Base-by-base conservation (phyloP, 2,888 invertebrate species). In the Priocnemis perturbator region DNA sequence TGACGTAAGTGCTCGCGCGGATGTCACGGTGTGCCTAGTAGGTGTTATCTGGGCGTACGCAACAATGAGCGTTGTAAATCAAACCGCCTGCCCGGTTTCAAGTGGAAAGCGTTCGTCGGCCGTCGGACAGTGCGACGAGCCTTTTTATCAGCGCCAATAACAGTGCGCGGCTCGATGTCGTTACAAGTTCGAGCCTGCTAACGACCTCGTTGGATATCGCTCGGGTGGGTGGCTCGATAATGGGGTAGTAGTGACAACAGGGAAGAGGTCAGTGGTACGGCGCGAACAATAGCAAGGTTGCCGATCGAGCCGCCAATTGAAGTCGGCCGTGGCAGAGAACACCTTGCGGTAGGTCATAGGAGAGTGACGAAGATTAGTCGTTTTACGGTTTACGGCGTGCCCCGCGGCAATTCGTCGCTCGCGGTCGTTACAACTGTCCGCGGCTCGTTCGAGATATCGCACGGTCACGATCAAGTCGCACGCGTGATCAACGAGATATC, bases 241-340 rank as follows among this genome's bases (percentile, higher is more conserved):
- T 17, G 57, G 57, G 26, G 5, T 26, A 26, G 30, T 15, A 3
- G 50, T 50, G 17, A 50, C 11, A 11, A 37, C 11, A 37, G 56
- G 74, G 78, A 83, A 81, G 81, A 85, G 81, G 84, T 81, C 82
- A 82, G 83, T 82, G 83, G 70, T 78, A 77, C 69, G 62, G 53
- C 50, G 73, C 64, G 63, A 73, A 70, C 73, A 69, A 71, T 67
- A 57, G 68, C 65, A 69, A 74, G 68, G 69, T 64, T 62, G 48
- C 45, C 52, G 65, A 50, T 47, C 55, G 64, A 55, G 56, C 59
- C 71, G 67, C 74, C 75, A 72, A 80, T 76, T 78, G 68, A 52
- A 72, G 64, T 61, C 71, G 83, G 59, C 85, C 85, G 59, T 86
- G 85, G 73, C 85, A 84, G 77, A 83, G 85, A 84, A 83, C 81